A percentile compares a stretch with the other conserved stretches of the same genome.
Conservation (phyloP, 2,888 invertebrate species). For the Oxyteleia sp. region DNA sequence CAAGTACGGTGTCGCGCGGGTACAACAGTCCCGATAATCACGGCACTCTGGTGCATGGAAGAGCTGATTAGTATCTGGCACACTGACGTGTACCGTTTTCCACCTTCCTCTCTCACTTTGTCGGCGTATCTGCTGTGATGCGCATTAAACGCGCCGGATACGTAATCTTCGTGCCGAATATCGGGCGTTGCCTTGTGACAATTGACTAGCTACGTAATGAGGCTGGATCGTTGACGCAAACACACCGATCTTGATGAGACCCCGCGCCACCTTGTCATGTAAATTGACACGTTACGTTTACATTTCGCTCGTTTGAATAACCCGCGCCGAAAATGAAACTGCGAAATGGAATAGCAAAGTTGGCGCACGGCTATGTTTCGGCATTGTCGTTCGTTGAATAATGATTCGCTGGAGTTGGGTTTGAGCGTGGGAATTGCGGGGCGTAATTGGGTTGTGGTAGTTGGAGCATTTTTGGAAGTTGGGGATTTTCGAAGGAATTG, state of each 20-base stretch:
- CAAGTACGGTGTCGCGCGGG: constrained; percentile 53
- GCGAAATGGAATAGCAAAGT: constrained; percentile 22
- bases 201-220: constrained; percentile 66
- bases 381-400: constrained; percentile 29
- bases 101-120: constrained; percentile 42
- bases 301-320: constrained; percentile 33
- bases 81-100: constrained; percentile 40
- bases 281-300: constrained; percentile 65
- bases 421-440: constrained; percentile 17
- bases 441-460: constrained; percentile 22
- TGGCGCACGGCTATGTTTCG: constrained; percentile 6
- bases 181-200: constrained; percentile 68
- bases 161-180: constrained; percentile 65
- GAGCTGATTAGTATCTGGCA: constrained; percentile 65
- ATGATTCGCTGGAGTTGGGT: constrained; percentile 29
- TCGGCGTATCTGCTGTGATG: constrained; percentile 41
- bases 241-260: constrained; percentile 56
- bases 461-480: too few relatives aligned
- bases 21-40: constrained; percentile 68
- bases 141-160: constrained; percentile 51
- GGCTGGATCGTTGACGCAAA: constrained; percentile 61
- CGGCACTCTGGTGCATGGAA: constrained; percentile 42
- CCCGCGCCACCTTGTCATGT: constrained; percentile 55
- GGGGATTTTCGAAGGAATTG: too few relatives aligned
- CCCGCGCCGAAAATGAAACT: constrained; percentile 25